Percentiles rank a stretch among this genome's conserved stretches.
Evolutionary conservation across 2,888 invertebrate species (phyloP).

Genomic region (Apeira syringaria): DNA sequence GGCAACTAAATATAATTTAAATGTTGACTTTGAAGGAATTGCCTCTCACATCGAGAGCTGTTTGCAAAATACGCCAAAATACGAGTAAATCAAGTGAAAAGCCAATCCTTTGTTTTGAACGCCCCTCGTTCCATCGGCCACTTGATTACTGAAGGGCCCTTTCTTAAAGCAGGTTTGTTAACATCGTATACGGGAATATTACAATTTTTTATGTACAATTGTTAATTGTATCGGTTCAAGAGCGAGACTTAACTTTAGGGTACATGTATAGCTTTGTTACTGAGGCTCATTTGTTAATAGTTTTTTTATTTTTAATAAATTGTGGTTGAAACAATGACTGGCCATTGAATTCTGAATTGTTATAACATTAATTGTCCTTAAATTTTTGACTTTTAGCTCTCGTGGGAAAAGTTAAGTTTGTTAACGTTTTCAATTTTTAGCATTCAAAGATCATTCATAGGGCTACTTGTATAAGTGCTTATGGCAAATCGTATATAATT

Average conservation of each 20-base stretch:
- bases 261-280: conserved; percentile 5
- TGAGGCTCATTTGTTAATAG: conserved; percentile 15
- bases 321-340: conserved; percentile 12
- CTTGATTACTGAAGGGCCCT: conserved; percentile 57
- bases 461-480: too few species aligned
- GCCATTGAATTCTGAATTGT: conserved; percentile 9
- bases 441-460: too few species aligned
- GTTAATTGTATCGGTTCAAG: conserved; percentile 29
- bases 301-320: conserved; percentile 19
- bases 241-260: conserved; percentile 13
- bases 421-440: too few species aligned
- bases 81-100: conserved; percentile 65
- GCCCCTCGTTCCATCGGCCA: conserved; percentile 36
- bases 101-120: conserved; percentile 60
- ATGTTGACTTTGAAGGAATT: conserved; percentile 51
- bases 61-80: conserved; percentile 78
- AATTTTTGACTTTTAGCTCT: conserved; percentile 13
- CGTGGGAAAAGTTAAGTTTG: conserved; percentile 11
- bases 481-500: too few species aligned
- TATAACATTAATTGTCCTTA: not conserved
- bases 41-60: conserved; percentile 59
- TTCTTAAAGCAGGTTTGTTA: conserved; percentile 32
- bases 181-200: conserved; percentile 25
- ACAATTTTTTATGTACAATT: conserved; percentile 15
- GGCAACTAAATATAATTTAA: conserved; percentile 56